Base-by-base conservation (phyloP, 2,113 vertebrate species). In the Actenoides hombroni region DNA sequence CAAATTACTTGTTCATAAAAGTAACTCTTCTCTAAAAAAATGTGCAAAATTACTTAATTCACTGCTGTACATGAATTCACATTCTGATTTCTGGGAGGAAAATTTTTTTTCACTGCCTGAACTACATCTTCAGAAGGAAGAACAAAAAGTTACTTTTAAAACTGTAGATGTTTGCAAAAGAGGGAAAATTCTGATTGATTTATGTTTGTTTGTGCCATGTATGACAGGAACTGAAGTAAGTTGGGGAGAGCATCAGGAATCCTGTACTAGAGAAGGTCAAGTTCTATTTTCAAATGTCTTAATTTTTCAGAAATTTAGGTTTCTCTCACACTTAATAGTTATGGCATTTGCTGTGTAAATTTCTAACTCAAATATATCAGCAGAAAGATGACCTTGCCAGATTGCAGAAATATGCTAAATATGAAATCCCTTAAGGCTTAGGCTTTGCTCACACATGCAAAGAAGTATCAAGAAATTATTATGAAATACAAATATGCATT, bases 391-490 rank as follows among this genome's bases (percentile, higher is more conserved):
- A 94, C 93, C 95, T 94, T 97, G 94, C 94, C 93, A 97, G 93
- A 94, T 96, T 96, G 95, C 94, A 95, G 89, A 84, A 96, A 94
- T 89, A 95, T 92, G 89, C 74, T 95, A 91, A 95, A 86, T 82
- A 92, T 76, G 92, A 95, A 96, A 95, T 95, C 95, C 86, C 89
- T 84, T 24, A 82, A 94, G 89, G 81, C 86, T 95, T 39, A 92
- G 46, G 69, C 77, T 95, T 95, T 5, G 4, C 80, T 96, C 93
- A 94, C 81, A 89, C 77, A 87, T 79, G 91, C 73, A 82, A 69
- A 95, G 92, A 95, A 84, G 53, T 95, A 94, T 92, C 78, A 95
- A 89, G 94, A 94, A 94, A 76, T 60, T 5, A 87, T 96, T 96
- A 92, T 76, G 91, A 95, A 96, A 96, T 80, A 70, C 39, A 91